Percentiles rank a stretch among this genome's conserved stretches.
phyloP scores from a whole-genome alignment of 37 sponge, comb jelly and placozoan genomes.

The Chondrilla cf. caribensis region DNA sequence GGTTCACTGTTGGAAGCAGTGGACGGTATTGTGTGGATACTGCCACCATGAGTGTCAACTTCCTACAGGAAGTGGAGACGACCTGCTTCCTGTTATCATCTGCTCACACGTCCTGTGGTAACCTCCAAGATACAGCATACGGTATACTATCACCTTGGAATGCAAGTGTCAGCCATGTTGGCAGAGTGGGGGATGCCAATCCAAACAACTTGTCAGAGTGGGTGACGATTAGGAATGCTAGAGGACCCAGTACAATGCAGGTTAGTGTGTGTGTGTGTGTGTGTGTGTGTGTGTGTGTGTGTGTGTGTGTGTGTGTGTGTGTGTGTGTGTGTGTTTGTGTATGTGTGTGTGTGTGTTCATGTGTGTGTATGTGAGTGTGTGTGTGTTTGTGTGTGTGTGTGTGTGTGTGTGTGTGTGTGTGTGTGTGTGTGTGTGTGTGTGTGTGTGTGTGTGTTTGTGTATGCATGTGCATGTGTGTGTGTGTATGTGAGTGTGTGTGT shows the following conservation, averaged over 20 bases:
- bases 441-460: too few relatives aligned
- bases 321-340: background rate
- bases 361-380: too few relatives aligned
- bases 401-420: too few relatives aligned
- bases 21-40: background rate
- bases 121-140: background rate
- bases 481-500: too few relatives aligned
- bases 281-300: background rate
- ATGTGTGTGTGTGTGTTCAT: conserved; percentile 5
- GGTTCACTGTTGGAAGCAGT: conserved; percentile 2
- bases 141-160: background rate
- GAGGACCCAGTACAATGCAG: background rate
- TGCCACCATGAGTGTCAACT: background rate
- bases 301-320: conserved; percentile 15
- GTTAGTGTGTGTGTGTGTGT: background rate
- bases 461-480: too few relatives aligned
- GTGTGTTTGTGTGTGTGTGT: too few relatives aligned
- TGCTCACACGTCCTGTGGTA: background rate
- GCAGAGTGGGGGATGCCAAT: conserved; percentile 2
- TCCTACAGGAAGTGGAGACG: conserved; percentile 9
- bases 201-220: background rate
- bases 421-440: too few relatives aligned
- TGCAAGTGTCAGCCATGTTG: conserved; percentile 12
- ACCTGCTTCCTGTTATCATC: background rate
- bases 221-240: background rate